phyloP scores from a whole-genome alignment of 2,113 vertebrate genomes.

The Coracopsis vasa region DNA sequence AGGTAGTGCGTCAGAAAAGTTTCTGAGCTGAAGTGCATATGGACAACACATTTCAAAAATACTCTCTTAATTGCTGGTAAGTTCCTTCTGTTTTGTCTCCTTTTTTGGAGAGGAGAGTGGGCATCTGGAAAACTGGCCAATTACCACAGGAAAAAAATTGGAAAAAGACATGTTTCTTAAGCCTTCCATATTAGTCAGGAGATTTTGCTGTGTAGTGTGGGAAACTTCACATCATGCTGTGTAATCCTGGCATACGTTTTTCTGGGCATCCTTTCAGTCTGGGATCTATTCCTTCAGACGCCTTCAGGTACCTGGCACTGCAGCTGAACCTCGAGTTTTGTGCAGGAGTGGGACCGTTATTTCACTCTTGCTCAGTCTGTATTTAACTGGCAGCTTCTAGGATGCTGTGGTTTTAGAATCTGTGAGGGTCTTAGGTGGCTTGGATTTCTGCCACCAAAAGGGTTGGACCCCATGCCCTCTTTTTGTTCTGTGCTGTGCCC shows the following conservation, averaged over 20 bases:
- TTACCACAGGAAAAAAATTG: background rate
- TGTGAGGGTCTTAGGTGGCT: background rate
- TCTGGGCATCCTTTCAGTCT: background rate
- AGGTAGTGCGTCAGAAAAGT: background rate
- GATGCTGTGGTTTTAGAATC: background rate
- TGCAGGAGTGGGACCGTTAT: background rate
- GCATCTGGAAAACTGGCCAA: background rate
- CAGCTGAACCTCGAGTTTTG: background rate
- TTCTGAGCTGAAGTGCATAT: background rate
- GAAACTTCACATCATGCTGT: background rate
- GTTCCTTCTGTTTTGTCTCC: background rate
- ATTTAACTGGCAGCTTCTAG: background rate
- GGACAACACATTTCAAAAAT: conserved; percentile 23
- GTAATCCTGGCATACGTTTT: background rate
- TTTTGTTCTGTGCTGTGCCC: background rate
- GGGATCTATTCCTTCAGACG: background rate
- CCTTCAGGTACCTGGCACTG: background rate
- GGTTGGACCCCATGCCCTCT: background rate
- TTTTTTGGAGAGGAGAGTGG: background rate
- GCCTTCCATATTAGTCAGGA: background rate
- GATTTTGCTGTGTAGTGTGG: background rate
- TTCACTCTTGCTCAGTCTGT: background rate
- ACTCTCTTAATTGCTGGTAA: background rate
- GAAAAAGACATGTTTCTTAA: background rate
- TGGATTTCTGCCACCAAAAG: background rate